Evolutionary conservation across 2,888 invertebrate genomes (phyloP).

Genomic region (Lingula anatina): DNA sequence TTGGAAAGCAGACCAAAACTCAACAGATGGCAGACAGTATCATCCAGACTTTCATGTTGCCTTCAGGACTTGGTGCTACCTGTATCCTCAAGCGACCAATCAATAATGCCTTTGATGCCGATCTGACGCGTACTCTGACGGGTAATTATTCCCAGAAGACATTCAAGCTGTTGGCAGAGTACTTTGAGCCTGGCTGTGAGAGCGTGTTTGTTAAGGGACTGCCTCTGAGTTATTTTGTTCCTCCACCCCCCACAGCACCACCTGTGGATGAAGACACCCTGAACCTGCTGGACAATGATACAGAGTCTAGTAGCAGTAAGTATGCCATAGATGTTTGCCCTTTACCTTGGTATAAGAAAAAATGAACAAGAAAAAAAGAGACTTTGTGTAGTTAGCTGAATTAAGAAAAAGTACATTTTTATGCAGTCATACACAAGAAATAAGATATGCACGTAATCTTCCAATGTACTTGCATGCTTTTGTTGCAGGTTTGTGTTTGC

Average conservation of each 20-base stretch:
- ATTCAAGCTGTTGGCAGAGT: slow-evolving; percentile 29
- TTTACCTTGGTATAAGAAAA: too few species aligned
- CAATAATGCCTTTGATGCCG: slow-evolving; percentile 32
- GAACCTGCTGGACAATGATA: too few species aligned
- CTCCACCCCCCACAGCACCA: slow-evolving; percentile 17
- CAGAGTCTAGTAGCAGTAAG: too few species aligned
- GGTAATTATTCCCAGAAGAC: slow-evolving; percentile 32
- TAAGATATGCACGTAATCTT: too few species aligned
- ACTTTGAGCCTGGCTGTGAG: slow-evolving; percentile 46
- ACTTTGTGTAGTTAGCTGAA: too few species aligned
- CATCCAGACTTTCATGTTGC: slow-evolving; percentile 31
- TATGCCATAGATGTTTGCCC: too few species aligned
- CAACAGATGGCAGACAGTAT: slow-evolving; percentile 35
- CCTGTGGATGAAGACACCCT: slow-evolving; percentile 8
- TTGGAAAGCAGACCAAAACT: slow-evolving; percentile 13
- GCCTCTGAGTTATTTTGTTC: slow-evolving; percentile 43
- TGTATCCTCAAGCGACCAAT: slow-evolving; percentile 36
- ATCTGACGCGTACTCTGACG: slow-evolving; percentile 20
- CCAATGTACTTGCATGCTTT: too few species aligned
- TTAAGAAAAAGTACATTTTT: too few species aligned
- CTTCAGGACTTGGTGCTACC: slow-evolving; percentile 45
- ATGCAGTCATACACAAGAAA: too few species aligned
- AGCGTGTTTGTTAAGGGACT: slow-evolving; percentile 47
- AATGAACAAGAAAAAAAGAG: too few species aligned
- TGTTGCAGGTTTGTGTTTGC: too few species aligned